phyloP scores from a whole-genome alignment of 2,888 invertebrate species.

The Dasysyrphus tricinctus region DNA sequence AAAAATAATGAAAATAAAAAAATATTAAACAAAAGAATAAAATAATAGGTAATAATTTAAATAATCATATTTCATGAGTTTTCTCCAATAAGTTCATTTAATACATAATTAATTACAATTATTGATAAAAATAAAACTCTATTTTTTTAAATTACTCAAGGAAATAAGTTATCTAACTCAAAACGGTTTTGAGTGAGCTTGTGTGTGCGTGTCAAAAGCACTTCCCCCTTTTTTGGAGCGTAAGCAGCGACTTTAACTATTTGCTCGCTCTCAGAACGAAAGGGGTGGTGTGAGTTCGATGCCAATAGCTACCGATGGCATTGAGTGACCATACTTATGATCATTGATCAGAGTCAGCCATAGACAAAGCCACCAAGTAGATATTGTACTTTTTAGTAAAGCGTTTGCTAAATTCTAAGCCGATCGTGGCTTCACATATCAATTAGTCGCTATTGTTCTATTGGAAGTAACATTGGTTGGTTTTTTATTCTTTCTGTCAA shows the following conservation, averaged over 20 bases:
- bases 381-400: constrained; percentile 64
- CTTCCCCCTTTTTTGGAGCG: constrained; percentile 62
- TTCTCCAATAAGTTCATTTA: constrained; percentile 7
- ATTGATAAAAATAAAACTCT: constrained; percentile 21
- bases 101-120: constrained; percentile 1
- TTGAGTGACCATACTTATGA: constrained; percentile 70
- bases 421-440: constrained; percentile 69
- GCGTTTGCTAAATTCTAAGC: constrained; percentile 70
- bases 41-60: constrained; percentile 32
- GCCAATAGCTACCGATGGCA: constrained; percentile 57
- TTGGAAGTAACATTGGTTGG: constrained; percentile 68
- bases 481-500: constrained; percentile 36
- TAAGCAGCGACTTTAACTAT: constrained; percentile 6
- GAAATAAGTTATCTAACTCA: constrained; percentile 54
- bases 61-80: constrained; percentile 29
- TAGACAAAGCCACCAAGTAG: constrained; percentile 64
- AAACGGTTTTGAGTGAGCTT: constrained; percentile 1
- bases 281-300: constrained; percentile 30
- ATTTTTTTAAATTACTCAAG: constrained; percentile 41
- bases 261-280: neutral
- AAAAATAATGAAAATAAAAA: constrained; percentile 25
- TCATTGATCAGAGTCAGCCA: constrained; percentile 33
- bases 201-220: constrained; percentile 50
- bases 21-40: constrained; percentile 61
- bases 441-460: constrained; percentile 70